A percentile compares a stretch with the other conserved stretches of the same genome.
Evolutionary conservation across 2,888 invertebrate species (phyloP).

Genomic region (Drosophila nr. perissopoda): DNA sequence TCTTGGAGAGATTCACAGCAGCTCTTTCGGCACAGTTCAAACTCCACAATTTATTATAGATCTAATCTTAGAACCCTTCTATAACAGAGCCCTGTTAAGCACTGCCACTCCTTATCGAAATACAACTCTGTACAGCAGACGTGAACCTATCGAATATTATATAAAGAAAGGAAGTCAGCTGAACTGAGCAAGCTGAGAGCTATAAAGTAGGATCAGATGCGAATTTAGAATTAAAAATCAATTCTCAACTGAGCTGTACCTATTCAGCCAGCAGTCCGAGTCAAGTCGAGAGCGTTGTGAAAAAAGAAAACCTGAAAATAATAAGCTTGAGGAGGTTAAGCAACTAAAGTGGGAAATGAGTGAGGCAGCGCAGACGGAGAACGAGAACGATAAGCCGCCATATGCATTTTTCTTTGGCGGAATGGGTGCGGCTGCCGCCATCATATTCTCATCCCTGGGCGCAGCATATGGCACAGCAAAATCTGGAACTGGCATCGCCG

Average conservation of each 20-base stretch:
- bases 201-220: not conserved
- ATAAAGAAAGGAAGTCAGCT: not conserved
- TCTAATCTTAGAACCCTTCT: not conserved
- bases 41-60: not conserved
- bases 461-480: slow-evolving; percentile 66
- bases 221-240: not conserved
- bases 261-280: not conserved
- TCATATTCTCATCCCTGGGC: slow-evolving; percentile 98
- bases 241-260: slow-evolving; percentile 1
- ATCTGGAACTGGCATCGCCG: slow-evolving; percentile 87
- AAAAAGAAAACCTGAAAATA: slow-evolving; percentile 1
- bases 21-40: not conserved
- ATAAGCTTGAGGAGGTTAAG: not conserved
- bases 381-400: slow-evolving; percentile 56
- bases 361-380: not conserved
- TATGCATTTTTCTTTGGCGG: slow-evolving; percentile 68
- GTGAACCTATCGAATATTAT: not conserved
- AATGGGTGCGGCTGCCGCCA: slow-evolving; percentile 97
- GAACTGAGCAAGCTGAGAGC: not conserved
- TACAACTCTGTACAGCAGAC: not conserved
- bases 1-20: not conserved
- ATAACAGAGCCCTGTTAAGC: not conserved
- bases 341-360: slow-evolving; percentile 10
- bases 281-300: not conserved
- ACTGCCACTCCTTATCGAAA: not conserved